Conservation (phyloP, 2,113 vertebrate genomes). For the Sapajus apella region DNA sequence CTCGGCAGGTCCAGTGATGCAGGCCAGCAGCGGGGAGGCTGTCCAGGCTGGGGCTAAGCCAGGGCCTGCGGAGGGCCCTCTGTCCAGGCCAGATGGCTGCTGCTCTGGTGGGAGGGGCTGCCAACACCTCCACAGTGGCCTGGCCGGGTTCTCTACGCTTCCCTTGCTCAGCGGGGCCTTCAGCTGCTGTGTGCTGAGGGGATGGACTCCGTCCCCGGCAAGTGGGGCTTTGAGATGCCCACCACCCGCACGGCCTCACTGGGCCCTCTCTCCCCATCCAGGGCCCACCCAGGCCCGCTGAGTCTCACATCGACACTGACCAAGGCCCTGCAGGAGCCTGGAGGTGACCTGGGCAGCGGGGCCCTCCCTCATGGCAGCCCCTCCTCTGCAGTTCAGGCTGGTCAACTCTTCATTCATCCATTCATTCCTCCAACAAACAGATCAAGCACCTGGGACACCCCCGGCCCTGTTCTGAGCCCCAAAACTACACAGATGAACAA, state of each 20-base stretch:
- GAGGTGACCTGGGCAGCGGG: background rate
- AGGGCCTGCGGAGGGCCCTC: constrained; percentile 59
- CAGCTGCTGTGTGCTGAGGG: background rate
- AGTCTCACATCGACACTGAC: background rate
- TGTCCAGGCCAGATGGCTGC: constrained; percentile 74
- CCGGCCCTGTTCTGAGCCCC: background rate
- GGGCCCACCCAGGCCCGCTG: background rate
- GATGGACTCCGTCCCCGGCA: background rate
- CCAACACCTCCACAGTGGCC: background rate
- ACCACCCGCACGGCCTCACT: background rate
- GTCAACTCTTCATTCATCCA: background rate
- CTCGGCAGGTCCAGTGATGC: constrained; percentile 56
- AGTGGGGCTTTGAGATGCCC: background rate
- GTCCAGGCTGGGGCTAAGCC: constrained; percentile 25
- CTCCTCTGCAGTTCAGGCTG: background rate
- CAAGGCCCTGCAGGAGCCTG: background rate
- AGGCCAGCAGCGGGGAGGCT: constrained; percentile 41
- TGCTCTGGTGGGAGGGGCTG: constrained; percentile 10
- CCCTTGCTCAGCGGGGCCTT: background rate
- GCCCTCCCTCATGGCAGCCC: accelerated
- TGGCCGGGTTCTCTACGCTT: background rate
- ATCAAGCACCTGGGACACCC: background rate
- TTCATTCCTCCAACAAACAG: background rate
- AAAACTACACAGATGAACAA: background rate
- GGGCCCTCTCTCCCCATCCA: background rate